phyloP scores from a whole-genome alignment of 2,888 invertebrate species.

The Unio pictorum region DNA sequence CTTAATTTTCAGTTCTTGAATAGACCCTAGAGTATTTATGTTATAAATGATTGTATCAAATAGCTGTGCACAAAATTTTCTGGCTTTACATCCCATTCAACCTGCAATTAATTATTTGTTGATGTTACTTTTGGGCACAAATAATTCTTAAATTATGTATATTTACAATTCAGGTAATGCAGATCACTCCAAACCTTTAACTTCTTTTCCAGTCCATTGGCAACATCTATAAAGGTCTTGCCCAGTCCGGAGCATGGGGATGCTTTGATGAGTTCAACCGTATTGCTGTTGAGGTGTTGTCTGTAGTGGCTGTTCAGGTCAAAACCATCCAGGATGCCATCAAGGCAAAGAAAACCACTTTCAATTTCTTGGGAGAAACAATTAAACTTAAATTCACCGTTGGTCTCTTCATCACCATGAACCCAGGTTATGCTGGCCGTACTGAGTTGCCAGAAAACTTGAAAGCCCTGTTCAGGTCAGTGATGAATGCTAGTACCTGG shows the following conservation, averaged over 20 bases:
- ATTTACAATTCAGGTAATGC: too few species aligned
- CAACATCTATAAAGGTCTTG: slow-evolving; percentile 96
- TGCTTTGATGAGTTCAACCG: slow-evolving; percentile 98
- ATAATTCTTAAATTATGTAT: too few species aligned
- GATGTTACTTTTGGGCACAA: too few species aligned
- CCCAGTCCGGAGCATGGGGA: slow-evolving; percentile 98
- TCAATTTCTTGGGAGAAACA: slow-evolving; percentile 95
- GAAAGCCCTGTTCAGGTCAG: too few species aligned
- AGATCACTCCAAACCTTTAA: too few species aligned
- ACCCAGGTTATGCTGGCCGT: slow-evolving; percentile 96
- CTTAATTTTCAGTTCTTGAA: too few species aligned
- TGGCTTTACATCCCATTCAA: too few species aligned
- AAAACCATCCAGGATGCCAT: slow-evolving; percentile 82
- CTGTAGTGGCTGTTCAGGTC: slow-evolving; percentile 97
- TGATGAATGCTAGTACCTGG: too few species aligned
- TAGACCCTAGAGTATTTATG: too few species aligned
- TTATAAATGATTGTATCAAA: too few species aligned
- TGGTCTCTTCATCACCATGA: slow-evolving; percentile 98
- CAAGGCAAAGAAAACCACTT: slow-evolving; percentile 87
- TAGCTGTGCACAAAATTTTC: too few species aligned
- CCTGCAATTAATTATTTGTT: too few species aligned
- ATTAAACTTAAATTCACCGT: slow-evolving; percentile 89
- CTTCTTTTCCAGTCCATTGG: slow-evolving; percentile 83
- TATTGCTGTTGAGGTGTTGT: slow-evolving; percentile 96
- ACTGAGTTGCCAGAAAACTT: slow-evolving; percentile 72